Conservation (phyloP, 2,113 vertebrate species). For the Bubo scandiacus region DNA sequence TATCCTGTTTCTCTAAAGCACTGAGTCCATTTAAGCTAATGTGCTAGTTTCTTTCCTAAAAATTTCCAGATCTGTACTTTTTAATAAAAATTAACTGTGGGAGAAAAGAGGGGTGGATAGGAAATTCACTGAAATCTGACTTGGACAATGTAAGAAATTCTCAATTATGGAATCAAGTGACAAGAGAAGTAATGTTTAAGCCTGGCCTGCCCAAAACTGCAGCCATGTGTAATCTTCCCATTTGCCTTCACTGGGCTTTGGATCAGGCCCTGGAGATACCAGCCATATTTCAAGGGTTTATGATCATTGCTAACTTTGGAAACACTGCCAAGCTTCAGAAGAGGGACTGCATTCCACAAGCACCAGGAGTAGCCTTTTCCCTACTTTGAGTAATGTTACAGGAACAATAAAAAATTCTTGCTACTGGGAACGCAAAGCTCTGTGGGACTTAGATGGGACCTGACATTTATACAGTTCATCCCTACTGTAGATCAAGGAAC, state of each 20-base stretch:
- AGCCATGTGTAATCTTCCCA: background rate
- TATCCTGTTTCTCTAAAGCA: background rate
- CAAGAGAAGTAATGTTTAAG: background rate
- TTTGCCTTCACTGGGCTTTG: background rate
- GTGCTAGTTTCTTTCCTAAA: background rate
- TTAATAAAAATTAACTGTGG: background rate
- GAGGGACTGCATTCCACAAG: background rate
- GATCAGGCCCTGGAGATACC: background rate
- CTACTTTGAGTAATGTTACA: constrained; percentile 12
- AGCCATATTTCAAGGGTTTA: constrained; percentile 4
- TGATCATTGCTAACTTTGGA: background rate
- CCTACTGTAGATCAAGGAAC: background rate
- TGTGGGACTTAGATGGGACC: background rate
- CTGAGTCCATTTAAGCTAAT: background rate
- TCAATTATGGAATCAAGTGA: background rate
- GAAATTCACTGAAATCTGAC: background rate
- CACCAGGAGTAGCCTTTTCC: background rate
- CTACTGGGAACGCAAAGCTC: background rate
- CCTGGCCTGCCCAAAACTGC: background rate
- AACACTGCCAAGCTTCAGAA: background rate
- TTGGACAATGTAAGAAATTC: background rate
- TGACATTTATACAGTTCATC: constrained; percentile 40
- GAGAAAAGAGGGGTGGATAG: background rate
- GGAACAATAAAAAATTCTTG: constrained; percentile 6
- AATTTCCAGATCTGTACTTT: background rate